Evolutionary conservation across 2,797 vertebrate species (phyloP).

Genomic region (Artibeus lituratus): DNA sequence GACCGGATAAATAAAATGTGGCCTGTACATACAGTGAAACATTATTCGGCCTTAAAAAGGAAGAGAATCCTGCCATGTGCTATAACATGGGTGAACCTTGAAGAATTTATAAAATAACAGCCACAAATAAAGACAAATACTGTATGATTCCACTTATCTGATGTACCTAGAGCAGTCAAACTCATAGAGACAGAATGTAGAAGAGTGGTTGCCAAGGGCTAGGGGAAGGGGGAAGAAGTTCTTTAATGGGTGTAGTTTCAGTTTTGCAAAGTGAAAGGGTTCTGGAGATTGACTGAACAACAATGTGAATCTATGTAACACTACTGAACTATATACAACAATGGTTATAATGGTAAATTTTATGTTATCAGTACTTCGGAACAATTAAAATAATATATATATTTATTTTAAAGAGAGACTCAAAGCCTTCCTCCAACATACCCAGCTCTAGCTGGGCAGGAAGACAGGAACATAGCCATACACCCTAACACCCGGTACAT

Average conservation of each 20-base stretch:
- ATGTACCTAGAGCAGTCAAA: neutral
- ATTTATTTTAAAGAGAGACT: neutral
- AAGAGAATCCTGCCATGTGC: neutral
- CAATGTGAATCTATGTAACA: neutral
- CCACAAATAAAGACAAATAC: neutral
- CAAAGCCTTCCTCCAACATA: neutral
- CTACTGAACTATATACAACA: neutral
- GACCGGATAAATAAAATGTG: neutral
- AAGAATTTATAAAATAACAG: neutral
- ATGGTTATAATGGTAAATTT: neutral
- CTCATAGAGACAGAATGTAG: neutral
- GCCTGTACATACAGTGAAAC: neutral
- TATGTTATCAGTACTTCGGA: neutral
- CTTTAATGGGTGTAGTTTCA: neutral
- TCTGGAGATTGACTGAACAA: neutral
- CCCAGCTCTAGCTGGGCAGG: neutral
- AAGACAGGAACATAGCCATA: neutral
- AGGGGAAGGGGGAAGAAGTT: neutral
- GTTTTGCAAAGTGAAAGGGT: neutral
- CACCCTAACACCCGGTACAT: neutral
- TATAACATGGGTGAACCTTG: neutral
- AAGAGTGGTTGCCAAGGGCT: neutral
- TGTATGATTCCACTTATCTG: neutral
- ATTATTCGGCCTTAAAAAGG: neutral
- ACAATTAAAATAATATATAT: neutral